Percentiles rank a stretch among this genome's conserved stretches.
Conservation (phyloP, 2,888 invertebrate genomes). For the Synergus umbraculus region DNA sequence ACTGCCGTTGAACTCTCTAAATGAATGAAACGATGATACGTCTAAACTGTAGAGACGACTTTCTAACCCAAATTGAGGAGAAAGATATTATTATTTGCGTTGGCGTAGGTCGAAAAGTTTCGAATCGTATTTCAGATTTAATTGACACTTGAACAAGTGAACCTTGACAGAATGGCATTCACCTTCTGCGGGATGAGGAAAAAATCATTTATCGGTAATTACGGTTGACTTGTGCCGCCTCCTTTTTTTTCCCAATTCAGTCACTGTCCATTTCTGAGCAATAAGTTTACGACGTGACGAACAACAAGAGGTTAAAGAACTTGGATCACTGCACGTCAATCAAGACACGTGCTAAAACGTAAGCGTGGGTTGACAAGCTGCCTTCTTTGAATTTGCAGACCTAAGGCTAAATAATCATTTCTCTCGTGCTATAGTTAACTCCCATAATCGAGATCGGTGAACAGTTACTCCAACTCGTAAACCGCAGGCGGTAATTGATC, state of each 20-base stretch:
- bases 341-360: constrained; percentile 11
- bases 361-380: constrained; percentile 34
- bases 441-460: neutral
- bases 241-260: neutral
- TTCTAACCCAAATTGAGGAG: neutral
- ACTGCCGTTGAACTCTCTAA: neutral
- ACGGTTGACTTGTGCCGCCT: neutral
- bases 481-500: constrained; percentile 5
- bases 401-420: constrained; percentile 18
- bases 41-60: neutral
- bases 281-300: neutral
- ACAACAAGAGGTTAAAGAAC: constrained; percentile 23
- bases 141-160: constrained; percentile 3
- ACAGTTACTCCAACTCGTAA: neutral
- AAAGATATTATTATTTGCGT: neutral
- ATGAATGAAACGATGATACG: too few species aligned
- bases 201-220: neutral
- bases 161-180: neutral
- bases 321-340: constrained; percentile 26
- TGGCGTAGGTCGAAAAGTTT: neutral
- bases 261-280: neutral
- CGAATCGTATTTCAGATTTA: neutral
- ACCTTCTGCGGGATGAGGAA: neutral
- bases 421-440: neutral
- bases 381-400: constrained; percentile 15